Base-by-base conservation (phyloP, 37 sponge, comb jelly and placozoan species). In the Hormiphora californensis region DNA sequence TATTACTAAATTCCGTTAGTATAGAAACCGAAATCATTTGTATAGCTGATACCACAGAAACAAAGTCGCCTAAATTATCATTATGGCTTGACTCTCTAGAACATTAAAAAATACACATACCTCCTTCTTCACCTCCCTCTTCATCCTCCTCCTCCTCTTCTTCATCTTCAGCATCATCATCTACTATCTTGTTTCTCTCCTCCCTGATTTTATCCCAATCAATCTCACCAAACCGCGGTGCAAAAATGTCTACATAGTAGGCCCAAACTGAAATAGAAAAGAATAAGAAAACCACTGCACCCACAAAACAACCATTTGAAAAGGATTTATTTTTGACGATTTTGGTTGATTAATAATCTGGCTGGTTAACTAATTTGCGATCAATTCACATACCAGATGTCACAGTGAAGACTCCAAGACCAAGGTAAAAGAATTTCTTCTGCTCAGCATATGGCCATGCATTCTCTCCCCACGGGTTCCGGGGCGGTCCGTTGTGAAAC, bases 131-230 rank as follows among this genome's bases (percentile, higher is more conserved):
- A 4, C 43, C 81, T 41, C 43, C 81, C 1, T 73, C 81, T 3
- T 73, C 81, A 2, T 73, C 81, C 1, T 73, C 81, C 3, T 73
- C 81, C 9, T 73, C 81, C 1, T 39, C 81, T 43, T 73, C 81
- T 73, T 73, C 81, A 73, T 43, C 46, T 41, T 73, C 81, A 40
- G 81, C 81, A 73, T 43, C 81, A 43, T 73, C 81, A 73, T 73
- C 81, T 0, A 73, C 81, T 22, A 28, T 22, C 1, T 43, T 46
- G 35, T 73, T 73, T 30, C 81, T 39, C 81, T 73, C 81, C 1
- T 21, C 81, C n/a, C 81, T 1, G 7, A 73, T 73, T 46, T 73
- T 73, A 4, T 73, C 81, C 81, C 81, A 73, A 46, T 73, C 81
- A 15, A 73, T 73, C 35, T 73, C 81, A 21, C 81, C 81, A 41